Evolutionary conservation across 2,113 vertebrate species (phyloP), one percentile per base, ranked within the genome.

Genomic region (Willisornis vidua): DNA sequence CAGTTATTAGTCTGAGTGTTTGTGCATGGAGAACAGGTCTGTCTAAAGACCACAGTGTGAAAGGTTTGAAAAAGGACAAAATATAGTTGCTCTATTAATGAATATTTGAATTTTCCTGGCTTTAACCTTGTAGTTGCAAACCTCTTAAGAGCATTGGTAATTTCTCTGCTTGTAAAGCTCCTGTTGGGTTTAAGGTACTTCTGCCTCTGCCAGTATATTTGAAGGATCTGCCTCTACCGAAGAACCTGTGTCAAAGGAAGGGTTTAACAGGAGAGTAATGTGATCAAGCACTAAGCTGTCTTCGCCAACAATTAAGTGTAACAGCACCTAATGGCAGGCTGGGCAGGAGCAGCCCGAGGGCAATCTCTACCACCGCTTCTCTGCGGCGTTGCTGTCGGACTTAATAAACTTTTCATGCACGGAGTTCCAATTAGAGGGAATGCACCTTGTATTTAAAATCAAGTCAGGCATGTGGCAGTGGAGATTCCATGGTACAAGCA

Each of bases 301-400:
- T 85, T 94, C 93, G 88, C 88, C 62, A 90, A 3, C 81, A 93
- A 94, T 96, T 87, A 89, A 91, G 37, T 59, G 63, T 55, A 89
- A 82, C 90, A 95, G 71, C 89, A 59, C 79, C 91, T 76, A 78
- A 66, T 54, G 92, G 19, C 13, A 91, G 91, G 52, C 77, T 33
- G 45, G 91, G 87, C 75, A 94, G 86, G 67, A 84, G 82, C 87
- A 29, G 85, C 94, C 89, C 12, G 13, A 65, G 94, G 97, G 94
- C 91, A 61, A 8, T 33, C 87, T 82, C 79, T 90, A 80, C 81
- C 75, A 0, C 46, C 0, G 85, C 66, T 92, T 65, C 90, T 93
- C 83, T 16, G 31, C 1, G 10, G 48, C 63, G n/a, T 85, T 7
- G 1, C 89, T 93, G 83, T 79, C 94, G 52, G 15, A 31, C 26